phyloP scores from a whole-genome alignment of 2,113 vertebrate genomes.

The Struthidea cinerea region DNA sequence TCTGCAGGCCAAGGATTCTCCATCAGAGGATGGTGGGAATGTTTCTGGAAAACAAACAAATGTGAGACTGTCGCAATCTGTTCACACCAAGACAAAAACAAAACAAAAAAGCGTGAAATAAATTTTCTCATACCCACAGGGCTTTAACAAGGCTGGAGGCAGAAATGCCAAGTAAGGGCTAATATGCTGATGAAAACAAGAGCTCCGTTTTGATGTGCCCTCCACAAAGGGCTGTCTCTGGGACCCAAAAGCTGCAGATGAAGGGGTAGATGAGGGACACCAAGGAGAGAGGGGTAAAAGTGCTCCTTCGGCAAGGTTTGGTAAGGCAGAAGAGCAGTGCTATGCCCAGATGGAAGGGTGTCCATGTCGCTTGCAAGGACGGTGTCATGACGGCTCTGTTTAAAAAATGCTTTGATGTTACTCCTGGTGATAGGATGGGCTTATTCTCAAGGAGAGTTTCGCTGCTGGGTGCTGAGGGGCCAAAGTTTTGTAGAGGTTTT shows the following conservation, averaged over 20 bases:
- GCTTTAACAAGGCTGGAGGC: background rate
- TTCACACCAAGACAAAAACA: background rate
- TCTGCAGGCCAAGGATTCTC: background rate
- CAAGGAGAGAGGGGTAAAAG: background rate
- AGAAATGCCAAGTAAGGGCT: background rate
- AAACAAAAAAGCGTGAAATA: background rate
- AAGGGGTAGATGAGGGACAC: background rate
- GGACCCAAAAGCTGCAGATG: background rate
- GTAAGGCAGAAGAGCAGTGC: background rate
- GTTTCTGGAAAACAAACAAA: conserved; percentile 4
- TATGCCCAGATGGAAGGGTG: background rate
- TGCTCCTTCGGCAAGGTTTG: background rate
- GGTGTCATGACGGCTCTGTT: background rate
- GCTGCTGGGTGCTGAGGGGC: background rate
- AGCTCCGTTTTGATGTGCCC: background rate
- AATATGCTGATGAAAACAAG: background rate
- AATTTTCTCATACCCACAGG: background rate
- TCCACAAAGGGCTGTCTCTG: background rate
- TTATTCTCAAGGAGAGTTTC: background rate
- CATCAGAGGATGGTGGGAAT: background rate
- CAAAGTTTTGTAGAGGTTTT: background rate
- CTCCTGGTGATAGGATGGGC: background rate
- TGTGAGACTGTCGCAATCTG: background rate
- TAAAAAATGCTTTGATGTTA: background rate
- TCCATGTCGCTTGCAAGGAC: background rate